phyloP scores from a whole-genome alignment of 2,797 vertebrate genomes.

The Phrynocephalus guinanensis region DNA sequence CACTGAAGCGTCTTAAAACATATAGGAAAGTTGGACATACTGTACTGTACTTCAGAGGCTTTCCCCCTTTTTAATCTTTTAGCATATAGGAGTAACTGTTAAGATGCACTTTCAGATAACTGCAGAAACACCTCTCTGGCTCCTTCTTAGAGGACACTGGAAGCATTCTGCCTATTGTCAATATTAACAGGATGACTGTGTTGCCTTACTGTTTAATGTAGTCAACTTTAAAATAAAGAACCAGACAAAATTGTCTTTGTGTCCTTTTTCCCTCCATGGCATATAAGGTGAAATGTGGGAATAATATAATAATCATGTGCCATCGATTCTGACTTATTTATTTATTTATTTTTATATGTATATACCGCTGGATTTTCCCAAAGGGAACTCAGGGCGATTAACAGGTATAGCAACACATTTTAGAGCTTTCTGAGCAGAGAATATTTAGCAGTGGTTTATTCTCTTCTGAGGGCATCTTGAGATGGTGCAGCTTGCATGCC shows the following conservation, averaged over 20 bases:
- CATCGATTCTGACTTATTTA: too few species aligned
- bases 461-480: too few species aligned
- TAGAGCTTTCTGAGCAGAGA: too few species aligned
- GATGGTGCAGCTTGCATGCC: too few species aligned
- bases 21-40: background rate
- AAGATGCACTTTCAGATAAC: slow-evolving; percentile 37
- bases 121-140: slow-evolving; percentile 46
- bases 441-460: too few species aligned
- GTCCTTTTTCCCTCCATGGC: background rate
- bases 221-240: slow-evolving; percentile 79
- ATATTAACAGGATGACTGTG: slow-evolving; percentile 60
- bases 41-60: slow-evolving; percentile 17
- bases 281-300: background rate
- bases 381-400: too few species aligned
- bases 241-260: slow-evolving; percentile 51
- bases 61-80: slow-evolving; percentile 44
- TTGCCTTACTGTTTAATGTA: slow-evolving; percentile 79
- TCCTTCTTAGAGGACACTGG: slow-evolving; percentile 42
- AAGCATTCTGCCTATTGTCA: slow-evolving; percentile 49
- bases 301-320: background rate
- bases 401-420: too few species aligned
- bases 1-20: slow-evolving; percentile 17
- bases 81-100: slow-evolving; percentile 48
- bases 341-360: too few species aligned
- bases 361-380: too few species aligned